phyloP scores from a whole-genome alignment of 2,113 vertebrate genomes.

The Oceanites oceanicus region DNA sequence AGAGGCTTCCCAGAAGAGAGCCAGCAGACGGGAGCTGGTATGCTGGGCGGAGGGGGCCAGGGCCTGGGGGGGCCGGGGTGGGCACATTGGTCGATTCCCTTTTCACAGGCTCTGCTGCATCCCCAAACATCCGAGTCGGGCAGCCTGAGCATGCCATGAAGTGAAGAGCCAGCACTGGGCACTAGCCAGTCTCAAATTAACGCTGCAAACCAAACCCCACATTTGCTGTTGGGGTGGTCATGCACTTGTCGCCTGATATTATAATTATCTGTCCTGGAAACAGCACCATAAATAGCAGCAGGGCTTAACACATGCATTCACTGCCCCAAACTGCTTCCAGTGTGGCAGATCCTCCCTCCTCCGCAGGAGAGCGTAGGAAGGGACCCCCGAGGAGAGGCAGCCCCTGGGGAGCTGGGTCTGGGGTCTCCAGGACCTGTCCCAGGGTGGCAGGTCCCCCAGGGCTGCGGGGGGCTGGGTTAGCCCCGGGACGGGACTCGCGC shows the following conservation, averaged over 20 bases:
- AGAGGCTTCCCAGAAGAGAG: neutral
- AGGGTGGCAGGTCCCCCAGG: neutral
- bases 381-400: neutral
- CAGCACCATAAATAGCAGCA: neutral
- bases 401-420: neutral
- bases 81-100: neutral
- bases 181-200: neutral
- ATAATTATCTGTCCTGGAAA: neutral
- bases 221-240: neutral
- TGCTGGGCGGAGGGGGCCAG: accelerated
- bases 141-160: neutral
- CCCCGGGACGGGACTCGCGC: accelerated
- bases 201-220: neutral
- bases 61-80: too few species aligned
- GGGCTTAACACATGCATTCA: neutral
- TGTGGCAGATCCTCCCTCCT: neutral
- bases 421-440: neutral
- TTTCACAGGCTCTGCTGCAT: neutral
- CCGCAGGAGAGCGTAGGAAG: neutral
- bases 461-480: neutral
- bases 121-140: neutral
- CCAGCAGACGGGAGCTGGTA: neutral
- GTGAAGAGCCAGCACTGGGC: neutral
- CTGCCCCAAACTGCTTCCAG: neutral
- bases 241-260: neutral